Evolutionary conservation across 2,888 invertebrate genomes (phyloP).

Genomic region (Tipula helvola): DNA sequence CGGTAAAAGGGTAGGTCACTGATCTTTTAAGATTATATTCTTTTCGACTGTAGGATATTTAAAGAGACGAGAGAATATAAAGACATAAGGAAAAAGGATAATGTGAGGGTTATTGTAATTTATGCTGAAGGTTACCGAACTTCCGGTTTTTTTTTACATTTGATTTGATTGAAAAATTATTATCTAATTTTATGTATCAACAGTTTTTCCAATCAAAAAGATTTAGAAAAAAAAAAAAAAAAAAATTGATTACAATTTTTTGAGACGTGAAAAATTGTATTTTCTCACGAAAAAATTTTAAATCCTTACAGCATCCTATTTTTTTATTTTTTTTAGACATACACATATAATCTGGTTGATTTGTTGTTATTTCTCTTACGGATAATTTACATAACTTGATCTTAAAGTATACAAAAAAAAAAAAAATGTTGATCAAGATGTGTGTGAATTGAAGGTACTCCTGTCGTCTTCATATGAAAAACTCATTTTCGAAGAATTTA

Average conservation of each 20-base stretch:
- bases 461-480: not conserved
- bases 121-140: not conserved
- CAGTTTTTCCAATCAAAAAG: not conserved
- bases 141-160: not conserved
- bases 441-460: not conserved
- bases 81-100: not conserved
- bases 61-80: not conserved
- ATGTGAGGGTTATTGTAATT: constrained; percentile 4
- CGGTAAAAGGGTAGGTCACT: not conserved
- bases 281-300: not conserved
- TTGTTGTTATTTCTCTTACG: not conserved
- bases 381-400: not conserved
- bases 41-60: not conserved
- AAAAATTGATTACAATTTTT: not conserved
- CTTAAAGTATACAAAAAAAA: not conserved
- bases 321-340: not conserved
- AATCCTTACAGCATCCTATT: not conserved
- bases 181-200: not conserved
- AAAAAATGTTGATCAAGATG: not conserved
- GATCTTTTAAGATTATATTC: not conserved
- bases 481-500: not conserved
- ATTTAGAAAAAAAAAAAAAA: not conserved
- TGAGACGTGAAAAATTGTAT: not conserved
- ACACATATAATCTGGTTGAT: not conserved
- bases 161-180: not conserved